Evolutionary conservation across 2,888 invertebrate species (phyloP), one percentile per base, ranked within the genome.

Genomic region (Sisyra terminalis): DNA sequence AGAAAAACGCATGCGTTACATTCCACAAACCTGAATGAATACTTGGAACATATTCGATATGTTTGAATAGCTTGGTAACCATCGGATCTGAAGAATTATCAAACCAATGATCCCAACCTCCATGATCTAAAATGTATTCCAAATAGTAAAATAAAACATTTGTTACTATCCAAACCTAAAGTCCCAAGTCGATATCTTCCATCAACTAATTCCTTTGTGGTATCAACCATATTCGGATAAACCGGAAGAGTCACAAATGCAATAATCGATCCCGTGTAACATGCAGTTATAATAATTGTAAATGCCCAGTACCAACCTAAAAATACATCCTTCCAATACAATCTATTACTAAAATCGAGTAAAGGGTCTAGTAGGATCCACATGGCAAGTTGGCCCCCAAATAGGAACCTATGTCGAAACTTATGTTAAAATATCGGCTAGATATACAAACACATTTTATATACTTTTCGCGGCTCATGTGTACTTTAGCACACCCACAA

Each of bases 181-280:
- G 80, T 81, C 29, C 80, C 82, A 44, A 84, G 69, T 50, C 75
- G 70, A 57, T 74, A 85, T 53, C 77, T 74, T 39, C 79, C 71
- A 3, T 67, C 63, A 6, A 80, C 51, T 5, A 86, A 57, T 55
- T 85, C 77, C 36, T 70, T 53, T 3, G 79, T 70, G 1, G 74
- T 73, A 52, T 86, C 83, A 4, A 83, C 68, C 0, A 82, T 80
- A 48, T 73, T 70, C 1, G 85, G 85, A 60, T 75, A 83, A 1
- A 79, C 67, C 1, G 85, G 84, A 39, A 85, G 58, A 1, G 84
- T 85, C 7, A 86, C 84, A 57, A 85, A 86, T 0, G 85, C 84
- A 54, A 86, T 85, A 17, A 86, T 85, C 1, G 82, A 84, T 3
- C 85, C 83, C 1, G 85, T 85, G 54, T 86, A 86, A 53, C 84